Evolutionary conservation across 2,113 vertebrate species (phyloP), one percentile per base, ranked within the genome.

Genomic region (Phoxinus phoxinus): DNA sequence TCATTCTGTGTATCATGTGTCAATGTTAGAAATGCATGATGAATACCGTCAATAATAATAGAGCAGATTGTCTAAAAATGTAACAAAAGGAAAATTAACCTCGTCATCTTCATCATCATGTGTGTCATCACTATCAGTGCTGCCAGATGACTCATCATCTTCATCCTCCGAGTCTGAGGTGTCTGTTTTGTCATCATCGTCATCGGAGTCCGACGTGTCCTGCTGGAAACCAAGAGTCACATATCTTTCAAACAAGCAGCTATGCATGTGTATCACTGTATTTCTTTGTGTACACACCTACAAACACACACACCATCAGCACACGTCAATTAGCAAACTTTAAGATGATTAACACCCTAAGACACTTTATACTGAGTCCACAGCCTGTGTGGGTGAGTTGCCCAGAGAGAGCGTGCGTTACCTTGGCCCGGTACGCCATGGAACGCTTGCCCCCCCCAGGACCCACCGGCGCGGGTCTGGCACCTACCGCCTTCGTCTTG

Each of bases 401-500:
- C 76, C 74, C 85, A 82, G 84, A 87, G 83, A 86, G 86, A 80
- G 53, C 67, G 83, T 13, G 83, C 87, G 87, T 88, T 93, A 95
- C 94, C 93, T 94, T 95, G 77, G 92, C 94, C 12, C 95, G 88
- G 90, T 95, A 95, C 4, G 95, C 95, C 94, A 95, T 95, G 58
- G 94, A 90, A 86, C 93, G 90, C 89, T 94, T 95, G 85, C 93
- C 88, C 82, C 92, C 94, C 1, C 88, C 86, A 19, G 93, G 91
- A 8, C 91, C 91, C 11, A 91, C 90, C 2, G 91, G 69, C 0
- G 89, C 17, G 2, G 90, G 83, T 89, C 91, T 92, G 2, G 93
- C 88, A 75, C 91, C 84, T 23, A 90, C 90, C 1, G 91, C 92
- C 90, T 95, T 95, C 63, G 81, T 92, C 90, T 94, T 94, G 0